Base-by-base conservation (phyloP, 2,888 invertebrate genomes). In the Mythimna impura region DNA sequence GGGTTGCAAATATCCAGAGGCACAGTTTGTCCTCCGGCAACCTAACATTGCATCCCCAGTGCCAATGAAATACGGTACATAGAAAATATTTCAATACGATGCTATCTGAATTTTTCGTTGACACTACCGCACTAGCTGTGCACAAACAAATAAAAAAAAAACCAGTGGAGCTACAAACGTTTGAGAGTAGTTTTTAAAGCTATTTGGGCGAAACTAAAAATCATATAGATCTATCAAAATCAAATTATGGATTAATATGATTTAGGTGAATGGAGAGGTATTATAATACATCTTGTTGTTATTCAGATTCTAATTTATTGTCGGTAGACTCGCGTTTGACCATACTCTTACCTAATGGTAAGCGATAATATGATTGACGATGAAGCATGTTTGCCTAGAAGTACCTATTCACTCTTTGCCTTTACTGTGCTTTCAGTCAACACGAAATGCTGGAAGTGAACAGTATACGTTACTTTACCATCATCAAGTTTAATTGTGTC, bases 51-150 rank as follows among this genome's bases (percentile, higher is more conserved):
- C 71, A 71, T 12, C 34, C 30, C 34, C 22, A 50, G 14, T 50
- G 14, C 52, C 50, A 57, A 47, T 66, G 14, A 66, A 73, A 62
- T 50, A 34, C 50, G 25, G 25, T 20, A 36, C 22, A 63, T 73
- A 57, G 60, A 72, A 82, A 65, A 70, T 67, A 76, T 82, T 77
- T 80, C 62, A 72, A 71, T 63, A 34, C 47, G 34, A 55, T 52
- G 58, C 50, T 52, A 43, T 67, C 43, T 50, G n/a, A 20, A 36
- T 72, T 64, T 76, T 79, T 43, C 34, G 66, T 47, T 36, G 43
- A 57, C 50, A 55, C 14, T 36, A 54, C 50, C 22, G 20, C 30
- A 10, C 25, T 54, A 47, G 43, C 17, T 22, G 47, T 30, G 64
- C 3, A 47, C 6, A 4, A 50, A 22, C 40, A 54, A 30, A 30